Conservation (phyloP, 2,797 vertebrate genomes). For the Xenops minutus region DNA sequence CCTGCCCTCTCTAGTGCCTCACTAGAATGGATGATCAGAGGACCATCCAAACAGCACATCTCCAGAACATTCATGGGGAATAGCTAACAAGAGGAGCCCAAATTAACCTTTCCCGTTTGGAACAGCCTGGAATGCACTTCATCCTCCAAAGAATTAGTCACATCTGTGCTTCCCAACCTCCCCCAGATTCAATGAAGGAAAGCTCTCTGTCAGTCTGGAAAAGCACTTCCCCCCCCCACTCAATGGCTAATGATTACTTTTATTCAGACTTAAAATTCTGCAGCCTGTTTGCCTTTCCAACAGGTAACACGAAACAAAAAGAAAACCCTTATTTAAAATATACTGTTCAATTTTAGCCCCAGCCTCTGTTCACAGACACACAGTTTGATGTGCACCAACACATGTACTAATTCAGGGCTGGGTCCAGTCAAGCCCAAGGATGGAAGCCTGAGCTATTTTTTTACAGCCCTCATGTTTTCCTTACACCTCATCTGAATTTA, state of each 20-base stretch:
- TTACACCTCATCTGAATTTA: background rate
- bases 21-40: background rate
- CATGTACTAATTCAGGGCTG: background rate
- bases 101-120: background rate
- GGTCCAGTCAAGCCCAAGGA: background rate
- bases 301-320: background rate
- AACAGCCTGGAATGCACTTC: background rate
- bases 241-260: background rate
- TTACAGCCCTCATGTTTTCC: background rate
- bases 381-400: background rate
- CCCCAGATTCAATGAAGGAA: background rate
- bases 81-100: background rate
- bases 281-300: background rate
- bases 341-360: background rate
- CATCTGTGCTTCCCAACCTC: background rate
- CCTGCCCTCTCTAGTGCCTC: background rate
- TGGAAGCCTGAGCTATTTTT: background rate
- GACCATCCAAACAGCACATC: background rate
- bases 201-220: background rate
- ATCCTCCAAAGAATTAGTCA: background rate
- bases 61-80: background rate
- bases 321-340: background rate
- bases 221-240: background rate
- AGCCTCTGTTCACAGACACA: background rate
- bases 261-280: background rate